These are phyloP conservation scores for Coregonus clupeaformis DNA, from an alignment of 2,113 vertebrate genomes.

Conservation along the genomic window DNA sequence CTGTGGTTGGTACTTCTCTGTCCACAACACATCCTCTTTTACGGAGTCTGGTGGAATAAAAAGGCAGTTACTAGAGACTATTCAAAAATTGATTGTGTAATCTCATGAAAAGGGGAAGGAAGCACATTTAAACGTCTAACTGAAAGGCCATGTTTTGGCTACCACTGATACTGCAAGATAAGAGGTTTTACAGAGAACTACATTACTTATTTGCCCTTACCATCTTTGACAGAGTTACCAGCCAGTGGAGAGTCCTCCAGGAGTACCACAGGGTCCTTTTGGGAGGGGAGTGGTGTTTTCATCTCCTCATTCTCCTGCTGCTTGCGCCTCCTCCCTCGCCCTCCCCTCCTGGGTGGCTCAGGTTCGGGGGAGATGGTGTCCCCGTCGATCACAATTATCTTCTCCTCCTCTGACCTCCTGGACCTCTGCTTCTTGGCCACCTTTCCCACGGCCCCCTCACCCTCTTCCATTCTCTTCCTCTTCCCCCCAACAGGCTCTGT, in stretches of 20 bases:
- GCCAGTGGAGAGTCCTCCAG: conserved; percentile 36
- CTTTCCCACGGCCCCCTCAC: conserved; percentile 40
- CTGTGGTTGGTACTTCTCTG: conserved; percentile 96
- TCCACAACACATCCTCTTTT: conserved; percentile 91
- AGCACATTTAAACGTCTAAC: neutral
- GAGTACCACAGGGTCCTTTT: conserved; percentile 39
- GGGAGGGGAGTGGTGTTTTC: conserved; percentile 5
- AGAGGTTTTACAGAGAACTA: neutral
- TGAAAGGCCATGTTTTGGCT: neutral
- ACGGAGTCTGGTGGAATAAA: conserved; percentile 66
- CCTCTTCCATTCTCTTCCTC: conserved; percentile 65
- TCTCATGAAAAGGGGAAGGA: neutral
- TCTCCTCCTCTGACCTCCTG: conserved; percentile 23
- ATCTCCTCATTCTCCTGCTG: conserved; percentile 28
- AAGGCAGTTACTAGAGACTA: neutral
- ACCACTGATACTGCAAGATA: neutral
- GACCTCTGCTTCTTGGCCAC: conserved; percentile 69
- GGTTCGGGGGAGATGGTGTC: conserved; percentile 3
- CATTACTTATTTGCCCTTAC: conserved; percentile 23
- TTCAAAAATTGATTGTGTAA: neutral
- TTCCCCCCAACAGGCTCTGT: conserved; percentile 55
- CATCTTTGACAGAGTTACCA: conserved; percentile 40
- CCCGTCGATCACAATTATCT: conserved; percentile 25
- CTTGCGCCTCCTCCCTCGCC: conserved; percentile 45
- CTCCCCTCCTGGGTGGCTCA: conserved; percentile 28